phyloP scores from a whole-genome alignment of 2,113 vertebrate species.

The Perccottus glenii region DNA sequence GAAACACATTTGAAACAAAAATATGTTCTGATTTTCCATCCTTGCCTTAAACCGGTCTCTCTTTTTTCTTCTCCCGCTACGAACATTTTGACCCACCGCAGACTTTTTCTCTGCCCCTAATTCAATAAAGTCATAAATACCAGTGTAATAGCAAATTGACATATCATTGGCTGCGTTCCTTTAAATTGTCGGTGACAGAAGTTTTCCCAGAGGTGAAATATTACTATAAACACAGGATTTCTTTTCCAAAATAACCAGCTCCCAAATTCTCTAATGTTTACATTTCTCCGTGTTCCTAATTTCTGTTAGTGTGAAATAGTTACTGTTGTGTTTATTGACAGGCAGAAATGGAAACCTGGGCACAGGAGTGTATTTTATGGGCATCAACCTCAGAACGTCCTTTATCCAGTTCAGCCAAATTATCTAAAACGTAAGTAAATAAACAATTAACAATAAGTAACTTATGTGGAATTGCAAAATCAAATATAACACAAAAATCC shows the following conservation, averaged over 20 bases:
- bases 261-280: conserved; percentile 75
- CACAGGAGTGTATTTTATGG: conserved; percentile 19
- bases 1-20: conserved; percentile 78
- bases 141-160: conserved; percentile 71
- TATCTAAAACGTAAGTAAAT: neutral
- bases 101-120: conserved; percentile 64
- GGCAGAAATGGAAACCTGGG: conserved; percentile 38
- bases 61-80: conserved; percentile 13
- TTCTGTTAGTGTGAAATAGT: conserved; percentile 74
- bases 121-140: conserved; percentile 78
- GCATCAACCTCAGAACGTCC: conserved; percentile 18
- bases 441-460: neutral
- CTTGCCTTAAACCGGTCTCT: conserved; percentile 25
- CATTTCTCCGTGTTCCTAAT: conserved; percentile 70
- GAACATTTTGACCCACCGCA: conserved; percentile 65
- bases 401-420: neutral
- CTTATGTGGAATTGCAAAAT: neutral
- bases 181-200: conserved; percentile 80
- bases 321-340: conserved; percentile 64
- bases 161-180: conserved; percentile 62
- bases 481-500: neutral
- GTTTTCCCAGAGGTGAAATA: conserved; percentile 79
- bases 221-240: conserved; percentile 78
- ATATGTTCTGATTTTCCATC: conserved; percentile 73
- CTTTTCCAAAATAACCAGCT: conserved; percentile 73